Conservation (phyloP, 2,797 vertebrate genomes). For the Telmatherina bonti region DNA sequence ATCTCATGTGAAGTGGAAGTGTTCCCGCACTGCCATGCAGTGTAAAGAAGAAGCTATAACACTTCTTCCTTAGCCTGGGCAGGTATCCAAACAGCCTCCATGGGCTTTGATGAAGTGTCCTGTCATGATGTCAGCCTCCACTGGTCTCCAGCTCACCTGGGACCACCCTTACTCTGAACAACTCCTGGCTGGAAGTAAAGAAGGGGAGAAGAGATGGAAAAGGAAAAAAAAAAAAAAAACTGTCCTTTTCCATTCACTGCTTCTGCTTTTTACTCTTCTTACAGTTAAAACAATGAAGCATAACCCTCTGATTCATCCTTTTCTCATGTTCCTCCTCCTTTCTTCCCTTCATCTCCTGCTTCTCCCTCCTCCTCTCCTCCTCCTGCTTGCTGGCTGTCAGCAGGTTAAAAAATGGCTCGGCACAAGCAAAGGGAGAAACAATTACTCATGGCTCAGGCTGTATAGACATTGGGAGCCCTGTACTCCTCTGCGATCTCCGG, state of each 20-base stretch:
- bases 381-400: slow-evolving; percentile 73
- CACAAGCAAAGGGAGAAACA: slow-evolving; percentile 76
- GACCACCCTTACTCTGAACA: slow-evolving; percentile 70
- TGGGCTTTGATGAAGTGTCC: slow-evolving; percentile 77
- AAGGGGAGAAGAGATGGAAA: slow-evolving; percentile 9
- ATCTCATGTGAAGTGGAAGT: slow-evolving; percentile 34
- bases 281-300: slow-evolving; percentile 35
- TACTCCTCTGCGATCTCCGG: slow-evolving; percentile 67
- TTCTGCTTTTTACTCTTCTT: slow-evolving; percentile 15
- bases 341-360: slow-evolving; percentile 37
- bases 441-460: slow-evolving; percentile 81
- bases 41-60: slow-evolving; percentile 53
- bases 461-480: slow-evolving; percentile 72
- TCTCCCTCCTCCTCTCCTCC: slow-evolving; percentile 25
- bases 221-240: background rate
- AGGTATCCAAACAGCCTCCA: slow-evolving; percentile 70
- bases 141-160: slow-evolving; percentile 75
- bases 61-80: slow-evolving; percentile 60
- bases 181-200: slow-evolving; percentile 45
- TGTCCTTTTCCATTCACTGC: slow-evolving; percentile 26
- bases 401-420: slow-evolving; percentile 80
- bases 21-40: slow-evolving; percentile 52
- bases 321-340: slow-evolving; percentile 35
- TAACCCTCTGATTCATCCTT: slow-evolving; percentile 21
- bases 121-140: slow-evolving; percentile 81